Percentiles rank a stretch among this genome's conserved stretches.
phyloP scores from a whole-genome alignment of 2,888 invertebrate species.

The Stenurella melanura region DNA sequence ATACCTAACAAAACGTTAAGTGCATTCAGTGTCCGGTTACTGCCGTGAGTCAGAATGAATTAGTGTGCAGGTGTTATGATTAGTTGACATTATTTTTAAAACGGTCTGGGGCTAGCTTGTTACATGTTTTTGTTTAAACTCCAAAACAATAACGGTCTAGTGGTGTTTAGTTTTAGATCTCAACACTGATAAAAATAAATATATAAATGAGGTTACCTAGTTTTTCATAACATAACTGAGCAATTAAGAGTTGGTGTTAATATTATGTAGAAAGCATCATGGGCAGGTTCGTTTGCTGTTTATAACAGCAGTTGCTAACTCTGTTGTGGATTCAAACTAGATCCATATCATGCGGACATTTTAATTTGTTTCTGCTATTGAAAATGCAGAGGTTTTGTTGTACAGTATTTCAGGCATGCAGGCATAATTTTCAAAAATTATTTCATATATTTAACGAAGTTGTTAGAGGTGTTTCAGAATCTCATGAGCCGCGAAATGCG shows the following conservation, averaged over 20 bases:
- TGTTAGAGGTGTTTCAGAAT: too few species aligned
- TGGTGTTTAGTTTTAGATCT: slow-evolving; percentile 38
- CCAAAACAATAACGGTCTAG: slow-evolving; percentile 35
- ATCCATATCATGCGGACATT: not conserved
- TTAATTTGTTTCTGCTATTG: not conserved
- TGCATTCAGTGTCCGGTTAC: slow-evolving; percentile 40
- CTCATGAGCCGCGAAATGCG: too few species aligned
- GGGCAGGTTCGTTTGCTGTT: not conserved
- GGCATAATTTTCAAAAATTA: too few species aligned
- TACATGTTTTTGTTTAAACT: slow-evolving; percentile 40
- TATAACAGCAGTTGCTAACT: not conserved
- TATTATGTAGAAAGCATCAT: slow-evolving; percentile 39
- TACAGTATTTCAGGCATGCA: too few species aligned
- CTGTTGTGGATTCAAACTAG: not conserved
- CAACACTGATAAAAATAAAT: slow-evolving; percentile 40
- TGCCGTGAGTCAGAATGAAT: slow-evolving; percentile 36
- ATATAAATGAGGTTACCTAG: slow-evolving; percentile 44
- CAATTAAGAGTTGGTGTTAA: slow-evolving; percentile 39
- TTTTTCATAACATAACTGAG: slow-evolving; percentile 30
- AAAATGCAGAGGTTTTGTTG: too few species aligned
- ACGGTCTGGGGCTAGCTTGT: slow-evolving; percentile 21
- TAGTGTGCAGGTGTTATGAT: slow-evolving; percentile 42
- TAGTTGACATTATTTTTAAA: slow-evolving; percentile 45
- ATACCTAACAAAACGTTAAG: slow-evolving; percentile 11
- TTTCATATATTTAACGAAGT: too few species aligned